Percentiles rank a stretch among this genome's conserved stretches.
Conservation (phyloP, 64 coral and sea anemone genomes). For the Actinia equina region DNA sequence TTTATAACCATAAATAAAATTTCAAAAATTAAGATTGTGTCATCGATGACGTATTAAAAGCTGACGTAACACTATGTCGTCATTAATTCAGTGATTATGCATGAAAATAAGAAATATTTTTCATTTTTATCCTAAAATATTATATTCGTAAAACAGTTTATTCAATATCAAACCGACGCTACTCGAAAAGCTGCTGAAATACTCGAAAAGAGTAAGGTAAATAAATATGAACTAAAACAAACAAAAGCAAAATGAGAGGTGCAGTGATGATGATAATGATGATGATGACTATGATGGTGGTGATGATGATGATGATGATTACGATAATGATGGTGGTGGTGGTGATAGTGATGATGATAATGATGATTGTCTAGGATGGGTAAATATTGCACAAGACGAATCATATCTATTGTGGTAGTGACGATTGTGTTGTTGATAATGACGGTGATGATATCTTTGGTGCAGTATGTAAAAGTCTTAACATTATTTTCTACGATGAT, state of each 20-base stretch:
- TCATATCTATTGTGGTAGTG: too few species aligned
- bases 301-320: not conserved
- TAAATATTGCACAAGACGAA: too few species aligned
- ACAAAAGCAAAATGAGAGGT: not conserved
- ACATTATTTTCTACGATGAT: not conserved
- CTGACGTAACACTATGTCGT: not conserved
- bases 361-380: not conserved
- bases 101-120: not conserved
- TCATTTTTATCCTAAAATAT: not conserved
- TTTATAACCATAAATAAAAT: not conserved
- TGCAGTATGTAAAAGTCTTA: not conserved
- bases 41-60: not conserved
- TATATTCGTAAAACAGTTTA: constrained; percentile 59
- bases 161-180: constrained; percentile 86
- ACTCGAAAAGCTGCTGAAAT: constrained; percentile 98
- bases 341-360: not conserved
- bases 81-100: not conserved
- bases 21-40: not conserved
- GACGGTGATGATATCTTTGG: not conserved
- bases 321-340: not conserved
- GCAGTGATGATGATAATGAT: not conserved
- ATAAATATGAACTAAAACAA: not conserved
- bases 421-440: not conserved
- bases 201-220: constrained; percentile 96
- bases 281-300: not conserved